Conservation (phyloP, 2,888 invertebrate genomes). For the Dasypolia templi region DNA sequence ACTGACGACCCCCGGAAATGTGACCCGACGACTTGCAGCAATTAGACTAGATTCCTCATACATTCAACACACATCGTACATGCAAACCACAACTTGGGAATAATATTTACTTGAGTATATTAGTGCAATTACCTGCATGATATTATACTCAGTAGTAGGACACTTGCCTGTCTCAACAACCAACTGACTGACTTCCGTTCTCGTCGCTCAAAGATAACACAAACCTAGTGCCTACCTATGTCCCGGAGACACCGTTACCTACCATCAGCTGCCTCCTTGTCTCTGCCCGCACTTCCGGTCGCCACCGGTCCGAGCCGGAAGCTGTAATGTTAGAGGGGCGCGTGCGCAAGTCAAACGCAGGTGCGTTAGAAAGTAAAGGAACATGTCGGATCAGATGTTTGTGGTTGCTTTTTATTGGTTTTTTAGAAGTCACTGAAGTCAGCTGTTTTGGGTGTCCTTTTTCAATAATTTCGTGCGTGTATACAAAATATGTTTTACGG, state of each 20-base stretch:
- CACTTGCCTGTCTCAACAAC: not conserved
- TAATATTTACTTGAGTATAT: not conserved
- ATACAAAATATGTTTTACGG: not conserved
- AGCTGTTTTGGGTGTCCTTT: not conserved
- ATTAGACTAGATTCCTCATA: not conserved
- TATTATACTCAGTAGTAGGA: not conserved
- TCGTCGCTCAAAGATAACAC: not conserved
- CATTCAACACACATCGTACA: not conserved
- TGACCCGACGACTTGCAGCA: not conserved
- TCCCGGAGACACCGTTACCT: slow-evolving; percentile 7
- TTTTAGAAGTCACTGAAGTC: not conserved
- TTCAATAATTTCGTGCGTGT: not conserved
- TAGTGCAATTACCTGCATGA: not conserved
- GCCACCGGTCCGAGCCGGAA: slow-evolving; percentile 24
- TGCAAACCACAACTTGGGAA: not conserved
- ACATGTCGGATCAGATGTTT: slow-evolving; percentile 18
- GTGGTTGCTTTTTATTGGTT: slow-evolving; percentile 18
- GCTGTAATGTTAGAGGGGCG: slow-evolving; percentile 40
- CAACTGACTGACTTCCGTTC: slow-evolving; percentile 2
- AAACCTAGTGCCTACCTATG: not conserved
- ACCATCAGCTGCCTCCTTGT: slow-evolving; percentile 34
- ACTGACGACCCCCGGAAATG: too few species aligned
- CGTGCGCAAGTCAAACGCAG: slow-evolving; percentile 41
- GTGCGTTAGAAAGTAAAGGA: slow-evolving; percentile 41
- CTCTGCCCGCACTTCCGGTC: slow-evolving; percentile 34